Evolutionary conservation across 2,797 vertebrate genomes (phyloP), one percentile per base, ranked within the genome.

Genomic region (Odontamblyopus lacepedii): DNA sequence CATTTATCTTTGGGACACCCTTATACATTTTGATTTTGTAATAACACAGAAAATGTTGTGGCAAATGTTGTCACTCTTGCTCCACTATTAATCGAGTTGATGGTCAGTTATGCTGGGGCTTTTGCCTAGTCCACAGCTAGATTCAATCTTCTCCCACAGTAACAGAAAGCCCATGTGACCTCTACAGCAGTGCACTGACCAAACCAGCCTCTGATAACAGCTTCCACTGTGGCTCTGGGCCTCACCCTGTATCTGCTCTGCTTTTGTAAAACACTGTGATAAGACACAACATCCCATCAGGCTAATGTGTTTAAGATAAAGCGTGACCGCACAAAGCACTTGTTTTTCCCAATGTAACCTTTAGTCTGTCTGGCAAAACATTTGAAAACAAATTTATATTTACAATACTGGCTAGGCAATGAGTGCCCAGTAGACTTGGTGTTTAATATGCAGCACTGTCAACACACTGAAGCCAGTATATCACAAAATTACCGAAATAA

Each of bases 141-240:
- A 69, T 72, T 83, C 81, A 77, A 60, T 85, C 81, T 83, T 77
- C 65, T 71, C 73, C 69, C 70, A 71, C 64, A 78, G 56, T 59
- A 61, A 70, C 66, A 78, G 68, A 19, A 29, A 70, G 79, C 70
- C 67, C 83, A 73, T 77, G 81, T 83, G 75, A 68, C 72, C 9
- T 16, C 70, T 76, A 65, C 69, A 57, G 77, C 62, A 69, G 57
- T 41, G n/a, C 79, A 73, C 82, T 78, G 72, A 61, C 65, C 76
- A 60, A 68, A 64, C 63, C 81, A 75, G 78, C 38, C 57, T 72
- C 65, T 70, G 64, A 85, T 29, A 55, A 79, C 71, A 30, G 27
- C 62, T 55, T 57, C 51, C 59, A 35, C 65, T 48, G 76, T 41
- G 53, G 11, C 69, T 63, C 30, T 38, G 61, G 38, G 77, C 66